Base-by-base conservation (phyloP, 2,888 invertebrate genomes). In the Hirtodrosophila cameraria region DNA sequence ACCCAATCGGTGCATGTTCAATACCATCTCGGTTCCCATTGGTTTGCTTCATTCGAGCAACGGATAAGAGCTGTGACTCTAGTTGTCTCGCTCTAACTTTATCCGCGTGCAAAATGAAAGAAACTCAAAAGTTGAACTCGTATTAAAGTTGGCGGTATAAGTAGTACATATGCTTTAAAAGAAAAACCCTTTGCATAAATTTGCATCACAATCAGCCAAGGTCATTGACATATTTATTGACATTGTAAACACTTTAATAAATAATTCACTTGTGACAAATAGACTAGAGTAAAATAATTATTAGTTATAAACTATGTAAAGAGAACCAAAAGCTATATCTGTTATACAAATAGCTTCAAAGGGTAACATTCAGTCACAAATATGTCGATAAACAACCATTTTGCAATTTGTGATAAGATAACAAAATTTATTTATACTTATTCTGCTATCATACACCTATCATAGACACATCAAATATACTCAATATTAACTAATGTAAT, bases 31-130 rank as follows among this genome's bases (percentile, higher is more conserved):
- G 13, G n/a, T 18, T 67, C 18, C 48, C 45, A 83, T 86, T 80
- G 78, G 81, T 20, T 46, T 3, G n/a, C 27, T 20, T 11, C 53
- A 16, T 23, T 16, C 35, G 54, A 13, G 63, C 52, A 53, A 41
- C 78, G 84, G 85, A 83, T 81, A 74, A 65, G 30, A 42, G 52
- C 15, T 16, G 31, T 6, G n/a, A 28, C 50, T 31, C 62, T 59
- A 41, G 72, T 76, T 55, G 81, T 86, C 83, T 49, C 80, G 41
- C 77, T 86, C 86, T 38, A 11, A 58, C 80, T 11, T 75, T 82
- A 85, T 85, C 86, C 83, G 86, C 52, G 38, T 53, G 55, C 62
- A 61, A 84, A 86, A 86, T 86, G 82, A 78, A 75, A 59, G 82
- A 66, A 52, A 53, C 28, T 50, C 15, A 30, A 42, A 18, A 16